These are phyloP conservation scores for Platycheirus albimanus DNA, from an alignment of 2,888 invertebrate genomes.

Conservation along the genomic window DNA sequence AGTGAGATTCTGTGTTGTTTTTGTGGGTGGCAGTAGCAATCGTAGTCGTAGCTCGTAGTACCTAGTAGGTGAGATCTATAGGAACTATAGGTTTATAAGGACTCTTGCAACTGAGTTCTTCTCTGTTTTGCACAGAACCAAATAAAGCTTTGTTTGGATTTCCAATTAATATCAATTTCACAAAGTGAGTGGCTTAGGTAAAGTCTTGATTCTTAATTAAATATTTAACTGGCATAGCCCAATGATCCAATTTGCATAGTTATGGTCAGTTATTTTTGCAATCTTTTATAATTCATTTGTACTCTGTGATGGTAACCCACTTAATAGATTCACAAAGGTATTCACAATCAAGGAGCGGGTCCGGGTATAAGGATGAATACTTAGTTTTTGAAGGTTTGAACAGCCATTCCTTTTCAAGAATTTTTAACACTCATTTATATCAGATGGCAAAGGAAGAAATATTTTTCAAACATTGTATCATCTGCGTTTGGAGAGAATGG, in stretches of 20 bases:
- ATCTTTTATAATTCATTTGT: conserved; percentile 11
- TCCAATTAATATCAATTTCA: conserved; percentile 65
- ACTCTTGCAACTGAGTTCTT: conserved; percentile 34
- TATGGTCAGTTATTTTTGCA: conserved; percentile 52
- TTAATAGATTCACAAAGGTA: too few species aligned
- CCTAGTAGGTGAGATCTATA: too few species aligned
- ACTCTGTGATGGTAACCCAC: neutral
- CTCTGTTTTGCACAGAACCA: conserved; percentile 15
- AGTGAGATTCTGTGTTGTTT: conserved; percentile 60
- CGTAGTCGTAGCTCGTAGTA: neutral
- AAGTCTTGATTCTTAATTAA: conserved; percentile 65
- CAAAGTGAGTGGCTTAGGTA: conserved; percentile 47
- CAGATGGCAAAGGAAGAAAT: too few species aligned
- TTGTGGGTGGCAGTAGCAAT: conserved; percentile 19
- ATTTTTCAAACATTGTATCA: too few species aligned
- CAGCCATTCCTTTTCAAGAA: too few species aligned
- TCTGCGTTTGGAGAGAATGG: too few species aligned
- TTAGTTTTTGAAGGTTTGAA: too few species aligned
- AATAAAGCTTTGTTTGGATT: conserved; percentile 28
- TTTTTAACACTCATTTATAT: too few species aligned
- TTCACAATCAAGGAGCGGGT: too few species aligned
- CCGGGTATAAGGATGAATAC: too few species aligned
- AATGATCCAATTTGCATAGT: conserved; percentile 65
- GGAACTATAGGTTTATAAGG: conserved; percentile 22
- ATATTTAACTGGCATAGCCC: conserved; percentile 50